Evolutionary conservation across 1,140 invertebrate genomes (phyloP), one percentile per base, ranked within the genome.

Genomic region (Drosophila jambulina): DNA sequence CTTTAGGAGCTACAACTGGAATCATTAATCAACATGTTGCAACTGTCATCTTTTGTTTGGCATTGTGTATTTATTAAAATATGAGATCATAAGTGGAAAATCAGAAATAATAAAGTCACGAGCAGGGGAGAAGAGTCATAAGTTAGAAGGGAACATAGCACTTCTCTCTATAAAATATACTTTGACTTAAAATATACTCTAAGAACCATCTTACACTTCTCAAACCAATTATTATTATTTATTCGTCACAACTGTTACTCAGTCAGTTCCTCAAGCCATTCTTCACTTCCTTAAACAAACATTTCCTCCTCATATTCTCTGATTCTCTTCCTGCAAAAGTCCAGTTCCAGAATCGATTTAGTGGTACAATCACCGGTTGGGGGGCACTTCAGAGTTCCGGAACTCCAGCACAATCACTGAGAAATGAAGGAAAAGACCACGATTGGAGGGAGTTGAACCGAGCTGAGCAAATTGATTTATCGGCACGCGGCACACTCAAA

Each of bases 381-480:
- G 25, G 38, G 62, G 32, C 62, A 58, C 19, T 43, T 32, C 57
- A 68, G 19, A 58, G 42, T 70, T 62, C 42, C 51, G 69, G 57
- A 54, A 60, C 75, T 78, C 25, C 48, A 19, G 48, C 61, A 51
- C 80, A 83, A 80, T 83, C 71, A 80, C 58, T 62, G 74, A 65
- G 68, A 81, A 87, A 72, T 75, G 51, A 78, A 76, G 58, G 54
- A 48, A 61, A 57, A 42, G 38, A 51, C 13, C 25, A 54, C 25
- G 53, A n/a, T 15, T 36, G 32, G 21, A 49, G 27, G 46, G 46
- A 46, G 45, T 49, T 49, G 46, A 49, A 27, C 46, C 32, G 54
- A 69, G 57, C 54, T 43, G 64, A 83, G 69, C 68, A 78, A 87
- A 87, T 88, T 87, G 84, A 88, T 87, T 87, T 87, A 88, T 88